phyloP scores from a whole-genome alignment of 37 sponge, comb jelly and placozoan species.

The Chondrilla cf. caribensis region DNA sequence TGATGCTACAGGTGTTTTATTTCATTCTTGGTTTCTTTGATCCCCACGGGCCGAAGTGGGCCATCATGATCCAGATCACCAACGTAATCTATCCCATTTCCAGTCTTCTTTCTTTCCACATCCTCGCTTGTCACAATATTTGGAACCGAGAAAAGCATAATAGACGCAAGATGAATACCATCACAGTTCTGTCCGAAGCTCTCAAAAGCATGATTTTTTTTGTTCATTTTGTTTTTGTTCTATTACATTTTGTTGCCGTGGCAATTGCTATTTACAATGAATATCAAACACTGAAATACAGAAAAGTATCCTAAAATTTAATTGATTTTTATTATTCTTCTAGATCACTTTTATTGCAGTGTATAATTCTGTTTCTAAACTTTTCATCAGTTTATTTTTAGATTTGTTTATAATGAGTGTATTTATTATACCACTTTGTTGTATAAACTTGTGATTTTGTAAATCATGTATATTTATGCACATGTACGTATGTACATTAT shows the following conservation, averaged over 20 bases:
- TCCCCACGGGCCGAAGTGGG: conserved; percentile 6
- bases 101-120: neutral
- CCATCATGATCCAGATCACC: conserved; percentile 13
- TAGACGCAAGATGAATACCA: neutral
- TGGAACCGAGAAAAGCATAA: neutral
- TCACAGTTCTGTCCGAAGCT: neutral
- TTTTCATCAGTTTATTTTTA: too few species aligned
- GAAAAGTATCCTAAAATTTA: too few species aligned
- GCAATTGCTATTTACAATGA: neutral
- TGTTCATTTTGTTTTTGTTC: neutral
- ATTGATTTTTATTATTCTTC: too few species aligned
- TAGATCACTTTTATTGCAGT: too few species aligned
- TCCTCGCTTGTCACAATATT: neutral
- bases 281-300: neutral
- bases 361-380: too few species aligned
- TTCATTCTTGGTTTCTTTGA: neutral
- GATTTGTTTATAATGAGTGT: too few species aligned
- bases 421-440: too few species aligned
- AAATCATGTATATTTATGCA: too few species aligned
- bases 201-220: neutral
- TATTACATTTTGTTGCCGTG: neutral
- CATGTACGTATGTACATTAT: too few species aligned
- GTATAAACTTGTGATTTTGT: too few species aligned
- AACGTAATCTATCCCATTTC: neutral
- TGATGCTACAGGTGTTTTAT: neutral